phyloP scores from a whole-genome alignment of 1,140 invertebrate species.

The Drosophila guanche region DNA sequence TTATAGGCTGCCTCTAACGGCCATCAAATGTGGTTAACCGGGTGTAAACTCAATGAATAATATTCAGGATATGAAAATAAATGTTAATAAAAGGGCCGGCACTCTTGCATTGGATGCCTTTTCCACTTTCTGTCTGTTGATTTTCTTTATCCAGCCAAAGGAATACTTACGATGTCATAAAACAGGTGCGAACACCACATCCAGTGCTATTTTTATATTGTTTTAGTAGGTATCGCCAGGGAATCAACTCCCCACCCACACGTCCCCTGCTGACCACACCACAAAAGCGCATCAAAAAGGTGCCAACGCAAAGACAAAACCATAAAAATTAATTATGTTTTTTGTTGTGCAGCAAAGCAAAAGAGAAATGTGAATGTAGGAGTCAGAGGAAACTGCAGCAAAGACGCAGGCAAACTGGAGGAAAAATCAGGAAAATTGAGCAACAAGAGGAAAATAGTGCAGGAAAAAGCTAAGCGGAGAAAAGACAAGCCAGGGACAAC shows the following conservation, averaged over 20 bases:
- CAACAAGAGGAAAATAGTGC: too few species aligned
- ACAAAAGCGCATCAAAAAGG: slow-evolving; percentile 9
- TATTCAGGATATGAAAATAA: slow-evolving; percentile 5
- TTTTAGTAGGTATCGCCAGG: not conserved
- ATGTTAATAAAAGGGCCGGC: not conserved
- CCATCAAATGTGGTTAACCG: slow-evolving; percentile 15
- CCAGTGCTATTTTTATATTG: too few species aligned
- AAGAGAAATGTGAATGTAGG: slow-evolving; percentile 35
- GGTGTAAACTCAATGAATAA: slow-evolving; percentile 18
- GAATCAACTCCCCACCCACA: slow-evolving; percentile 8
- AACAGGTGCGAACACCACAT: too few species aligned
- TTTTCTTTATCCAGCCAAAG: too few species aligned
- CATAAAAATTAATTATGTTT: slow-evolving; percentile 76
- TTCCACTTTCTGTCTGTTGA: too few species aligned
- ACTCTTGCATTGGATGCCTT: too few species aligned
- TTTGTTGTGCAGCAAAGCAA: slow-evolving; percentile 23
- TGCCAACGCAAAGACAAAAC: slow-evolving; percentile 48
- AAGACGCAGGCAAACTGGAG: too few species aligned
- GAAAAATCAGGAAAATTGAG: too few species aligned
- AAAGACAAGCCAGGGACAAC: slow-evolving; percentile 14
- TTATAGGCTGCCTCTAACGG: slow-evolving; percentile 16
- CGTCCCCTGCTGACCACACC: not conserved
- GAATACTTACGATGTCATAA: not conserved
- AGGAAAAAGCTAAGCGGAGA: slow-evolving; percentile 5
- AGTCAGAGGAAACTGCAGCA: slow-evolving; percentile 10